Conservation (phyloP, 2,113 vertebrate genomes). For the Columbina picui region DNA sequence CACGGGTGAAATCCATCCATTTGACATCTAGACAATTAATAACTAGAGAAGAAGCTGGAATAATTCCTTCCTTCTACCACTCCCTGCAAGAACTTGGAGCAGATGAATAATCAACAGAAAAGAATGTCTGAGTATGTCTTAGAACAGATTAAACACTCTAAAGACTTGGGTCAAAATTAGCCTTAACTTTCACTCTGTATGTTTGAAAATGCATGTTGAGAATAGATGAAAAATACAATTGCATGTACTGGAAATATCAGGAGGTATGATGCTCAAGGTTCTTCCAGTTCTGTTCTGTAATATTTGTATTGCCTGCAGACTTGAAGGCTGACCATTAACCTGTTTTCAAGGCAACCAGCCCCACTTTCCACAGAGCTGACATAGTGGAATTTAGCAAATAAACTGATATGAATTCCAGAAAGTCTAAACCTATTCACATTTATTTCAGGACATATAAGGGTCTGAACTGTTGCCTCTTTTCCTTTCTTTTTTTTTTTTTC, state of each 20-base stretch:
- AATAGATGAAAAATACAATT: not conserved
- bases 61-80: not conserved
- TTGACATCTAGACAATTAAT: not conserved
- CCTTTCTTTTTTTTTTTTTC: fast-evolving
- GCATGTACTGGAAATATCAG: not conserved
- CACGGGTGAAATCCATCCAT: not conserved
- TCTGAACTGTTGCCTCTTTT: not conserved
- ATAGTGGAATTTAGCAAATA: not conserved
- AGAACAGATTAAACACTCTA: not conserved
- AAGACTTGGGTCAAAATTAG: not conserved
- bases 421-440: not conserved
- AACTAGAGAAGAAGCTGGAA: not conserved
- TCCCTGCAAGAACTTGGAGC: not conserved
- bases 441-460: not conserved
- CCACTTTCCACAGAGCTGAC: not conserved
- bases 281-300: not conserved
- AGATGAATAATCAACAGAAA: not conserved
- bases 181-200: not conserved
- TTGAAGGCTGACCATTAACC: not conserved
- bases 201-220: not conserved
- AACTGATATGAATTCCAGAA: not conserved
- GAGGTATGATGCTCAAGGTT: not conserved
- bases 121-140: not conserved
- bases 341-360: not conserved
- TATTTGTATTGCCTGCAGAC: not conserved